Conservation (phyloP, 2,797 vertebrate species). For the Spinibarbus caldwelli region DNA sequence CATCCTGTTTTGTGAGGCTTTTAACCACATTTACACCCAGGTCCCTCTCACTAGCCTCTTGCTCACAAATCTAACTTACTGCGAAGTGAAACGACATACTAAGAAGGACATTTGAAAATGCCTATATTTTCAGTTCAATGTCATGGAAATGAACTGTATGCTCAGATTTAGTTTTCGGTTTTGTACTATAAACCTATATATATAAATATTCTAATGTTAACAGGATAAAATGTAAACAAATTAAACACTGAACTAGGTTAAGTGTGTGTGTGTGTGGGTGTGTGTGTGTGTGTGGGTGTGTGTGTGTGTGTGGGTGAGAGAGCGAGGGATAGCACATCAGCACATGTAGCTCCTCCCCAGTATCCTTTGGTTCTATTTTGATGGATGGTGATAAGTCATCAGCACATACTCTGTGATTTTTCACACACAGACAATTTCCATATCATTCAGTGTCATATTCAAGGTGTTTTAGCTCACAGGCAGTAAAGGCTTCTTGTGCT, state of each 20-base stretch:
- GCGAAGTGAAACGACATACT: neutral
- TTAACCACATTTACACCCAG: conserved; percentile 21
- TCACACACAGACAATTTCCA: neutral
- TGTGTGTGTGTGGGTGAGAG: neutral
- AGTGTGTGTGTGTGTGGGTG: too few species aligned
- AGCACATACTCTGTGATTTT: neutral
- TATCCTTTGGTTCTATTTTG: conserved; percentile 15
- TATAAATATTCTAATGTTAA: neutral
- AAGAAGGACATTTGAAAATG: neutral
- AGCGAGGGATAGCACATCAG: neutral
- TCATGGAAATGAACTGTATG: neutral
- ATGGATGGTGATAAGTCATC: conserved; percentile 26
- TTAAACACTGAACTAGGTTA: conserved; percentile 38
- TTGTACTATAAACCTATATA: neutral
- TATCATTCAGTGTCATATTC: neutral
- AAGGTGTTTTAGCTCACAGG: neutral
- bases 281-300: neutral
- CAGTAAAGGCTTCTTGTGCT: neutral
- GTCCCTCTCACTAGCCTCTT: conserved; percentile 19
- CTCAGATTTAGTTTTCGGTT: neutral
- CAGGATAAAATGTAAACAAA: neutral
- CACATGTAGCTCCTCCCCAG: conserved; percentile 43
- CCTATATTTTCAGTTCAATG: neutral
- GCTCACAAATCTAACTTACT: neutral
- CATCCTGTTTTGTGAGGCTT: conserved; percentile 29